A percentile compares a stretch with the other conserved stretches of the same genome.
These are phyloP conservation scores for Ptychoptera contaminata DNA, from an alignment of 2,888 invertebrate species.

Conservation along the genomic window DNA sequence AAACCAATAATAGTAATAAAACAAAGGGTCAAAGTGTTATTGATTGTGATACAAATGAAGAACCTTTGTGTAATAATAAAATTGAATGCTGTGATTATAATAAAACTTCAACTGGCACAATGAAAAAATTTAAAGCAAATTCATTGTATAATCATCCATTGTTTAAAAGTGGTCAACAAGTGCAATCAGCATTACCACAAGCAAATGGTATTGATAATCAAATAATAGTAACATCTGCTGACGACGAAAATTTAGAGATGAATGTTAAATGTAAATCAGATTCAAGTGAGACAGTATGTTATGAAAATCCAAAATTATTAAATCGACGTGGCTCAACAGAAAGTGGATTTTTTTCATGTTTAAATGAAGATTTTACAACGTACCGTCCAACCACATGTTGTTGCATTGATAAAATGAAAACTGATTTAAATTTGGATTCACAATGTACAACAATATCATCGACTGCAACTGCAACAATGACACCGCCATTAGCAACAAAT, in stretches of 20 bases:
- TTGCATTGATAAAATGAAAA: constrained; percentile 25
- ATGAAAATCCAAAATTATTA: constrained; percentile 27
- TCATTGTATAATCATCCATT: constrained; percentile 44
- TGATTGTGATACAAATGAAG: constrained; percentile 24
- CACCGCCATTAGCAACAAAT: constrained; percentile 13
- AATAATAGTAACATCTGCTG: background rate
- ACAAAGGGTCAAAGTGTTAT: constrained; percentile 25
- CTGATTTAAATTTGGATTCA: constrained; percentile 21
- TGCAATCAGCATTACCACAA: background rate
- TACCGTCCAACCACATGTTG: constrained; percentile 18
- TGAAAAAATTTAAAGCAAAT: constrained; percentile 35
- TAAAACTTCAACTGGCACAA: constrained; percentile 12
- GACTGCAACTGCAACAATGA: background rate
- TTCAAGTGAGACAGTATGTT: constrained; percentile 7
- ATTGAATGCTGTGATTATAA: constrained; percentile 5
- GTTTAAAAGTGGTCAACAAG: constrained; percentile 23
- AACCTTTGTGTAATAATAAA: constrained; percentile 9
- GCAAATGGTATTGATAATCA: constrained; percentile 8
- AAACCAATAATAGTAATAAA: background rate
- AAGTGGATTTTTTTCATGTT: constrained; percentile 78
- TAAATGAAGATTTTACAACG: constrained; percentile 55
- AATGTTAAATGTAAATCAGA: constrained; percentile 3
- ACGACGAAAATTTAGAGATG: background rate
- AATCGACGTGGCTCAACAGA: constrained; percentile 71
- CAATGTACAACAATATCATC: background rate